Evolutionary conservation across 2,888 invertebrate species (phyloP).

Genomic region (Chalcosyrphus nemorum): DNA sequence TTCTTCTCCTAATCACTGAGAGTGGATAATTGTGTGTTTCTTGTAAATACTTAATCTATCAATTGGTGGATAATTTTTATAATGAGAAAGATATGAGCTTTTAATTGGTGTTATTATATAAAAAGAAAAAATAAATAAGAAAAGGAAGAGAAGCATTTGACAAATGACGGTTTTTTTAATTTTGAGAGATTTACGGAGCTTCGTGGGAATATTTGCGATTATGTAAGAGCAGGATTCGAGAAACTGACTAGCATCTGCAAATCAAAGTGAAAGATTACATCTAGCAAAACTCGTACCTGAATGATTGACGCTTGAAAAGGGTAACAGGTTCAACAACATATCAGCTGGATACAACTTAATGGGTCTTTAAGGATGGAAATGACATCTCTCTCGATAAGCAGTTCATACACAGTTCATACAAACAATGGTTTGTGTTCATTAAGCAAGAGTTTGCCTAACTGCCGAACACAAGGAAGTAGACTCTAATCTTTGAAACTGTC

Average conservation of each 20-base stretch:
- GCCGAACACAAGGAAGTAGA: no score
- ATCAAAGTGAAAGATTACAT: no score
- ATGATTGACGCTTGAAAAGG: not conserved
- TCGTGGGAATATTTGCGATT: no score
- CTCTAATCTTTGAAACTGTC: no score
- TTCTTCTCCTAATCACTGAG: not conserved
- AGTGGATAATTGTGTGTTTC: not conserved
- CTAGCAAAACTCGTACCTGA: no score
- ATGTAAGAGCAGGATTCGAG: not conserved
- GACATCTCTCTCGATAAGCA: no score
- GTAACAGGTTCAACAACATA: not conserved
- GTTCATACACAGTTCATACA: no score
- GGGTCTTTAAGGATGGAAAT: not conserved
- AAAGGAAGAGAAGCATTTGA: no score
- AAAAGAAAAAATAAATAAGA: not conserved
- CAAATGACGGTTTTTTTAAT: not conserved
- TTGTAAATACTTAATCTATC: not conserved
- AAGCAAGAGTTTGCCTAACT: no score
- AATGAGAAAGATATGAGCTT: constrained; percentile 2
- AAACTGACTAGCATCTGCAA: not conserved
- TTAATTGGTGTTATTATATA: not conserved
- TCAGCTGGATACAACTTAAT: not conserved
- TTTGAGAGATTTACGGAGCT: not conserved
- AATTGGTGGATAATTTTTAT: not conserved
- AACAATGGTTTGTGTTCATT: no score